These are phyloP conservation scores for Oreochromis spilurus DNA, from an alignment of 2,113 vertebrate genomes.

Conservation along the genomic window DNA sequence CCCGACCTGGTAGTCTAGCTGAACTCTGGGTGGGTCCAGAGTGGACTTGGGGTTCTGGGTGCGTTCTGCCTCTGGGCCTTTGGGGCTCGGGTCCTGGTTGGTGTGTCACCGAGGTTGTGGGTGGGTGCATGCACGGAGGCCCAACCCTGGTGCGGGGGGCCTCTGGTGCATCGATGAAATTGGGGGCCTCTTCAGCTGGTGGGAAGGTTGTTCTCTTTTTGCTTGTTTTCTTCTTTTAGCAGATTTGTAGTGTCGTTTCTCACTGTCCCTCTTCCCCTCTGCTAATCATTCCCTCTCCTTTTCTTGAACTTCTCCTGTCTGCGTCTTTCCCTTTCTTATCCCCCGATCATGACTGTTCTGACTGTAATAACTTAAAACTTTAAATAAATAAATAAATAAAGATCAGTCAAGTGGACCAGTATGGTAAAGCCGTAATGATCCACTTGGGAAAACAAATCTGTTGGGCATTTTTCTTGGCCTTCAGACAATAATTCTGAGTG, in stretches of 20 bases:
- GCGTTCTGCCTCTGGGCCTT: neutral
- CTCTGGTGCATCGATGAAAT: neutral
- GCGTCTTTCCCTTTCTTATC: neutral
- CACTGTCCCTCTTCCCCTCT: rapidly evolving
- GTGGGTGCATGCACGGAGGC: neutral
- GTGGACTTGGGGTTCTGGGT: neutral
- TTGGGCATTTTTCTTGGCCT: neutral
- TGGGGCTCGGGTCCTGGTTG: neutral
- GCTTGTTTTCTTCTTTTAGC: neutral
- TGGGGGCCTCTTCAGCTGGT: neutral
- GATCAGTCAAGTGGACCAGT: neutral
- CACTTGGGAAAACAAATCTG: neutral
- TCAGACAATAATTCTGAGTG: neutral
- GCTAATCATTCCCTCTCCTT: neutral
- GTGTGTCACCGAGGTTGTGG: neutral
- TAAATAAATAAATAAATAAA: neutral
- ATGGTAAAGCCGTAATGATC: neutral
- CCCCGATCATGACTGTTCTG: rapidly evolving
- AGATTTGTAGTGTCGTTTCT: neutral
- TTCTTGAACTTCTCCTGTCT: neutral
- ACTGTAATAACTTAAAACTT: neutral
- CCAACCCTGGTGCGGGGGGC: neutral
- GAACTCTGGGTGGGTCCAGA: neutral
- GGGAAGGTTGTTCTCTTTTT: neutral
- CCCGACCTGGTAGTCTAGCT: neutral